Evolutionary conservation across 2,888 invertebrate genomes (phyloP), one percentile per base, ranked within the genome.

Genomic region (Lymantria dispar): DNA sequence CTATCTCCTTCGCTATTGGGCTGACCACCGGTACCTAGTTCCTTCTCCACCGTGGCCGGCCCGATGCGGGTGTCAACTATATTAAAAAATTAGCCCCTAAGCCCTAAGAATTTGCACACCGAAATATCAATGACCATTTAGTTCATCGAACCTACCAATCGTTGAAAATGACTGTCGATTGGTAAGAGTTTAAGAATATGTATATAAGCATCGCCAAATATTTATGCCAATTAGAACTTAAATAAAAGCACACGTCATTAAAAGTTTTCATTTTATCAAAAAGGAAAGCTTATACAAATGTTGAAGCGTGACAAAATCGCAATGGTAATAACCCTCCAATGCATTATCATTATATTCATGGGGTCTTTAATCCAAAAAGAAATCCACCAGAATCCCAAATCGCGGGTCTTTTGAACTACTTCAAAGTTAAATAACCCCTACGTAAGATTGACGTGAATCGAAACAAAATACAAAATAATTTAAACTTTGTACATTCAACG

Each of bases 321-420:
- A 66, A 64, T 63, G 60, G 73, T 78, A 85, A 85, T 81, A 79
- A 76, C 79, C 78, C 79, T 64, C 76, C 56, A 71, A 78, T 76
- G 78, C 83, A 89, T 88, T 90, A 89, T 89, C 90, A 90, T 91
- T 89, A 90, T 84, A 89, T 87, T 87, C 91, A 89, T 82, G 83
- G 84, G 87, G 85, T 74, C 86, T 85, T 85, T 90, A 91, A 90
- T 90, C 89, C 88, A 69, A 89, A 90, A 89, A 90, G 87, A 88
- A 90, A 89, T 88, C 86, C 87, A 84, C 83, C 87, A 85, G 83
- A 87, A 87, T 87, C 87, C 83, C 73, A 79, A 85, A 88, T 84
- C 84, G 79, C 80, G 87, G 89, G 86, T 86, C 88, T 85, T 88
- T 90, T 89, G 89, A 87, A 84, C 83, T 80, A 88, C 88, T 89